Evolutionary conservation across 2,888 invertebrate species (phyloP), one percentile per base, ranked within the genome.

Genomic region (Timema cristinae): DNA sequence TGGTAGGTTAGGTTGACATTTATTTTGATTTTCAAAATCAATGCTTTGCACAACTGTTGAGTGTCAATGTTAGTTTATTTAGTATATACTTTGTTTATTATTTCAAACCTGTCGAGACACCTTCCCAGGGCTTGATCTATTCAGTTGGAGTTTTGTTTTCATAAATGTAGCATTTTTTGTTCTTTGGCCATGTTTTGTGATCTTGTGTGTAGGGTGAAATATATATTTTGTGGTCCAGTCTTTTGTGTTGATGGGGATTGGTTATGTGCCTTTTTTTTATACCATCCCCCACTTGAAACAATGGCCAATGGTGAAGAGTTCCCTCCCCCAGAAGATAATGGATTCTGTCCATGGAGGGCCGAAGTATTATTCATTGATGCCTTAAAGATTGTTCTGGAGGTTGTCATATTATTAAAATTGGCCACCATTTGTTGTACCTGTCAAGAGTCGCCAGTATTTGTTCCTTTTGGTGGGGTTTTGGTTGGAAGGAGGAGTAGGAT

Each of bases 331-430:
- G 67, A 50, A 70, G 66, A 70, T 73, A 73, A 74, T 73, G 73
- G 71, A 73, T 74, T 73, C 71, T 72, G 63, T 56, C 69, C 63
- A 63, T 68, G 50, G 68, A 71, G 71, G 69, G 72, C 66, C 51
- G 61, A 66, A 70, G 73, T 72, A 72, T 75, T 74, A 73, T 73
- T 73, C 74, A 73, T 71, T 69, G 71, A 71, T 61, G 72, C 68
- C 68, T 50, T 70, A 69, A 70, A 74, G 73, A 70, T 68, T 52
- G 66, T 48, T 54, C 67, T 70, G 63, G 47, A 67, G 72, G 69
- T 75, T 75, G 75, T 75, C 75, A 75, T 76, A 75, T 76, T 76
- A 76, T 76, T 76, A 76, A 77, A 76, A 77, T 77, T 77, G 75
- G 74, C 76, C 74, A 75, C 76, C 76, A 76, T 77, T 77, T 77